Conservation (phyloP, 2,888 invertebrate genomes). For the Ommatoiulus sabulosus region DNA sequence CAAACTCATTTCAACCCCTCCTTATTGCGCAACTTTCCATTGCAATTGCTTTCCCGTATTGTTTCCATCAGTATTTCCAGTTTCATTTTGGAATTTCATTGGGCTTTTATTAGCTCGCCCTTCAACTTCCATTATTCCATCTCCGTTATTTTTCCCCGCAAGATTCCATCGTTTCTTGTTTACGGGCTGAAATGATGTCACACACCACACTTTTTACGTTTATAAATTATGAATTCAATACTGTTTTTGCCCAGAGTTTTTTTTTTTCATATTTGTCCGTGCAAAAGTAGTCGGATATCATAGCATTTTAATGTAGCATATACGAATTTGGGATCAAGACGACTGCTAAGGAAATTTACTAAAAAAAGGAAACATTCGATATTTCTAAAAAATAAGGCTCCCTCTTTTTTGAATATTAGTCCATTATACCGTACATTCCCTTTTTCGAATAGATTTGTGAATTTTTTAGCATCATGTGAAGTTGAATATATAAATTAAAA, state of each 20-base stretch:
- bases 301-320: too few relatives aligned
- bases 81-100: conserved; percentile 38
- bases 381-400: too few relatives aligned
- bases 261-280: background rate
- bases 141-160: background rate
- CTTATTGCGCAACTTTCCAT: background rate
- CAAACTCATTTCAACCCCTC: background rate
- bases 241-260: background rate
- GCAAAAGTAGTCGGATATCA: background rate
- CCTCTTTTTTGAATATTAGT: too few relatives aligned
- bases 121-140: conserved; percentile 6
- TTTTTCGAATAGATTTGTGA: too few relatives aligned
- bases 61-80: conserved; percentile 36
- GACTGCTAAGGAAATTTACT: too few relatives aligned
- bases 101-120: conserved; percentile 19
- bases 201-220: background rate
- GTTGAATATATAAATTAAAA: too few relatives aligned
- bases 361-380: too few relatives aligned
- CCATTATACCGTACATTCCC: too few relatives aligned
- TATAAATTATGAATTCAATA: background rate
- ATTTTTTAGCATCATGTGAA: too few relatives aligned
- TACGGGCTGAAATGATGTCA: background rate
- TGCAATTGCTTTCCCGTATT: conserved; percentile 21
- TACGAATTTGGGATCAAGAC: too few relatives aligned
- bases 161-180: background rate